Evolutionary conservation across 2,888 invertebrate species (phyloP), one percentile per base, ranked within the genome.

Genomic region (Tryphoninae sp.): DNA sequence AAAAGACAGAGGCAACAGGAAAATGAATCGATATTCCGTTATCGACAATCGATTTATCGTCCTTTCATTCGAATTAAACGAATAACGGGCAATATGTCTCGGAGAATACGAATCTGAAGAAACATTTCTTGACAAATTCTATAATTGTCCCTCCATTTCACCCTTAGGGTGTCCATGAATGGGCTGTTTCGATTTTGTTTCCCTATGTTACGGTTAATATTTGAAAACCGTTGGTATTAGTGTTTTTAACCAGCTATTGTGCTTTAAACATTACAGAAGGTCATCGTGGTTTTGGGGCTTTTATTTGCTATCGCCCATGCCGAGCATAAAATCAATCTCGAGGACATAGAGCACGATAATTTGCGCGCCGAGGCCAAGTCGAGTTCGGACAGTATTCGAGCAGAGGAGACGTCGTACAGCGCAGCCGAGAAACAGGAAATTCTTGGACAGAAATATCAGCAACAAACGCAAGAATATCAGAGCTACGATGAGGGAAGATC

Each of bases 341-440:
- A 96, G 89, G 96, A 96, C 90, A 95, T 96, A 83, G 96, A 96
- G 89, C 93, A 94, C 49, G 96, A 96, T 87, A 95, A 95, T 87
- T 90, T 95, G 72, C 93, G 94, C 71, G 94, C 93, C 85, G 95
- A 95, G 90, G 93, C 93, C 83, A 92, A 92, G 85, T 90, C 76
- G 87, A 88, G 87, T 53, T 45, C 82, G 11, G 89, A 87, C 7
- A 78, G 83, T 6, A 40, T 74, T 2, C 82, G 64, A 6, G 11
- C 75, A 1, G 86, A 87, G n/a, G 88, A 87, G 33, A 73, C 82
- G 1, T 85, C 88, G 53, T 89, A 89, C 79, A 64, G 80, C 19
- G 80, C 81, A 2, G 22, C 49, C 2, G 55, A 19, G 1, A 88
- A 89, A 26, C 81, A 86, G 53, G 87, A 88, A 59, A 80, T 45